Percentiles rank a stretch among this genome's conserved stretches.
Evolutionary conservation across 2,797 vertebrate species (phyloP).

Genomic region (Falco cherrug): DNA sequence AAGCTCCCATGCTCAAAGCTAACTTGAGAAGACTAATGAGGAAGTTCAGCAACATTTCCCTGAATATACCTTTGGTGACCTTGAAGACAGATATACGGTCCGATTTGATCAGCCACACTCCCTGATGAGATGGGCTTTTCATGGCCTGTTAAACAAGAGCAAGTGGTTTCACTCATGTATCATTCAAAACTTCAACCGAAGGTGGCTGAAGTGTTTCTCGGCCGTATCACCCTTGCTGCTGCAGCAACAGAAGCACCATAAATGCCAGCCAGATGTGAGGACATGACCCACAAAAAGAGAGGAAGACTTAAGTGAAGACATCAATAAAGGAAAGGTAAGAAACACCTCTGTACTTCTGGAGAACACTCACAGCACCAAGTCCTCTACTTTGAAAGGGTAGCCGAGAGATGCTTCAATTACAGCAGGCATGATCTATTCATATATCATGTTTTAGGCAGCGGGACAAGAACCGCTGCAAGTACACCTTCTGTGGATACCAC

Average conservation of each 20-base stretch:
- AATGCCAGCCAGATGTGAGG: background rate
- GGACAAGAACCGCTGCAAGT: background rate
- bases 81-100: background rate
- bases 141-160: background rate
- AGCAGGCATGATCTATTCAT: background rate
- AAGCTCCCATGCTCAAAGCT: background rate
- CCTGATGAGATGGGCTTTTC: background rate
- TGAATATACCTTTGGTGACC: background rate
- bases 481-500: background rate
- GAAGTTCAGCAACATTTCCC: background rate
- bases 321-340: background rate
- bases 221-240: background rate
- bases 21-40: background rate
- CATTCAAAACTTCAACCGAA: background rate
- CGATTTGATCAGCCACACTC: background rate
- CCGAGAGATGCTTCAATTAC: background rate
- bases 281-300: background rate
- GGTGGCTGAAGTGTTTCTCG: background rate
- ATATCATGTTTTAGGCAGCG: background rate
- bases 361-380: background rate
- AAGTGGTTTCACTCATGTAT: background rate
- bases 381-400: background rate
- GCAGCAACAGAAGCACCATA: background rate
- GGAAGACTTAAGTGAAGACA: background rate
- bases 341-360: background rate